phyloP scores from a whole-genome alignment of 2,113 vertebrate genomes.

The Protobothrops mucrosquamatus region DNA sequence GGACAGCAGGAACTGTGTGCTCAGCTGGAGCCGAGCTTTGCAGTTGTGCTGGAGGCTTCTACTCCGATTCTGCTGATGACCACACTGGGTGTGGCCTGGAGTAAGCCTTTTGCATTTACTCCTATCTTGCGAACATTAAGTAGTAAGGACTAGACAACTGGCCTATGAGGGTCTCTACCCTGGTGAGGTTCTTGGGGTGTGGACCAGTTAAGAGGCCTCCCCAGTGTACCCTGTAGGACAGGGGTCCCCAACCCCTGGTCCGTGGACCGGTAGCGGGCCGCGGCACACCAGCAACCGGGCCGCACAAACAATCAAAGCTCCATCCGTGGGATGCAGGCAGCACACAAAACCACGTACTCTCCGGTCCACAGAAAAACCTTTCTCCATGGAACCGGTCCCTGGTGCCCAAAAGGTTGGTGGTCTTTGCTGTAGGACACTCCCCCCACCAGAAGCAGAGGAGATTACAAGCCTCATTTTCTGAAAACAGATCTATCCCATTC shows the following conservation, averaged over 20 bases:
- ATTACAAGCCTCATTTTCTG: too few species aligned
- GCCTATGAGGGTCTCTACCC: too few species aligned
- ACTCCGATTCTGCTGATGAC: not conserved
- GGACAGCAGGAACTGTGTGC: not conserved
- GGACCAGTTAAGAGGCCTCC: not conserved
- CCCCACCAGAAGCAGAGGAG: not conserved
- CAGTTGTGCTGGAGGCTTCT: not conserved
- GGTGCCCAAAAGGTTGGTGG: too few species aligned
- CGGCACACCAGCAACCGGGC: too few species aligned
- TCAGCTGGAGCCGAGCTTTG: not conserved
- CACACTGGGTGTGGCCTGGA: not conserved
- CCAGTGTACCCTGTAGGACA: not conserved
- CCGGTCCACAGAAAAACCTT: too few species aligned
- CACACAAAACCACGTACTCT: too few species aligned
- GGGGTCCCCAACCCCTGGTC: too few species aligned
- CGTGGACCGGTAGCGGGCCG: fast-evolving
- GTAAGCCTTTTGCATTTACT: not conserved
- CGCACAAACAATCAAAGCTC: too few species aligned
- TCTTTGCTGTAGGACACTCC: too few species aligned
- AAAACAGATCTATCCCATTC: too few species aligned
- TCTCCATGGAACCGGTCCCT: too few species aligned
- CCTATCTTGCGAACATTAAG: not conserved
- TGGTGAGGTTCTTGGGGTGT: not conserved
- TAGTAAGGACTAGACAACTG: not conserved
- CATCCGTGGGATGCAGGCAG: too few species aligned